Conservation (phyloP, 1,140 invertebrate genomes). For the Delia radicum region DNA sequence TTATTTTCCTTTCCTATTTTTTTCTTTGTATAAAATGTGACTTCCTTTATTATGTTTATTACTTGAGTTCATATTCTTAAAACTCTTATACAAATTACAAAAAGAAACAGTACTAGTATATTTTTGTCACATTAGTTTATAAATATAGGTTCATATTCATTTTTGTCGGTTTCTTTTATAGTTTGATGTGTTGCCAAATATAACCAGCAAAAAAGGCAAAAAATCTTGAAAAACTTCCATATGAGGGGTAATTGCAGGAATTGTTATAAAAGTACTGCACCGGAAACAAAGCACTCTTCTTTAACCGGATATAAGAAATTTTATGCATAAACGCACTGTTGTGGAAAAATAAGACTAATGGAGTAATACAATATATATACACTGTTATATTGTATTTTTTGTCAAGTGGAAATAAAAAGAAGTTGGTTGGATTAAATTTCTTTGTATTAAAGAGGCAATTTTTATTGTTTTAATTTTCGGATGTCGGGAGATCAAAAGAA, state of each 20-base stretch:
- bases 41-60: neutral
- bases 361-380: neutral
- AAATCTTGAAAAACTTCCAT: neutral
- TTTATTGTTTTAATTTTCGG: too few relatives aligned
- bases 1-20: neutral
- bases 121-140: slow-evolving; percentile 6
- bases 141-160: slow-evolving; percentile 6
- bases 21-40: neutral
- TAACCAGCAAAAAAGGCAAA: neutral
- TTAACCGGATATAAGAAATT: slow-evolving; percentile 1
- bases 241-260: slow-evolving; percentile 14
- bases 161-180: neutral
- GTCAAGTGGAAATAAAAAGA: neutral
- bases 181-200: slow-evolving; percentile 14
- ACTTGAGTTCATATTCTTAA: neutral
- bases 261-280: slow-evolving; percentile 23
- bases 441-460: too few relatives aligned
- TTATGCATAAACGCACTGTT: slow-evolving; percentile 21
- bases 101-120: too few relatives aligned
- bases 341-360: neutral
- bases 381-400: neutral
- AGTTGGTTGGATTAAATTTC: too few relatives aligned
- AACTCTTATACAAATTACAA: too few relatives aligned
- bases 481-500: too few relatives aligned
- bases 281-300: slow-evolving; percentile 7